Percentiles rank a stretch among this genome's conserved stretches.
Conservation (phyloP, 2,888 invertebrate species). For the Hydroisotoma schaefferi region DNA sequence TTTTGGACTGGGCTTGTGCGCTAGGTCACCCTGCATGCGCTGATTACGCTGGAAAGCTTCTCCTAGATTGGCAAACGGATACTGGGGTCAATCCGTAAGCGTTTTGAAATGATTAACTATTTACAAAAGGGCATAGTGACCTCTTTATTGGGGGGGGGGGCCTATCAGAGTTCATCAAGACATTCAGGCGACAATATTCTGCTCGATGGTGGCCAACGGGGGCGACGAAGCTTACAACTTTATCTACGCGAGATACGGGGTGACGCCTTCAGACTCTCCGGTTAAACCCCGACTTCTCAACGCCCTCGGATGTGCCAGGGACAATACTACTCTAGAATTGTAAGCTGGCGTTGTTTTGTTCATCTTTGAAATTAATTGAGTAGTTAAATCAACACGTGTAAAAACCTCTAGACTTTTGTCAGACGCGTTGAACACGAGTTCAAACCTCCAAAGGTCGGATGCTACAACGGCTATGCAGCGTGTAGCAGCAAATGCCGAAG, state of each 20-base stretch:
- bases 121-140: neutral
- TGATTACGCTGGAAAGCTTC: conserved; percentile 18
- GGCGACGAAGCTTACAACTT: conserved; percentile 20
- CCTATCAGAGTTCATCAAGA: conserved; percentile 17
- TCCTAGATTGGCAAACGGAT: conserved; percentile 15
- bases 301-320: conserved; percentile 27
- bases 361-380: neutral
- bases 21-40: conserved; percentile 14
- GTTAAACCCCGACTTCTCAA: conserved; percentile 9
- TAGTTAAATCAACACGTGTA: neutral
- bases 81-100: conserved; percentile 19
- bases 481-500: neutral
- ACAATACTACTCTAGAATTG: conserved; percentile 10
- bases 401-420: neutral
- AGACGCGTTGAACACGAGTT: neutral
- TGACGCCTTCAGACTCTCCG: neutral
- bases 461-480: neutral
- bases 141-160: neutral
- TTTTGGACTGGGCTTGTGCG: conserved; percentile 34
- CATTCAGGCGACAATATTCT: conserved; percentile 19
- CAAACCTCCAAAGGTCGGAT: neutral
- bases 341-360: neutral
- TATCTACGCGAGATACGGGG: conserved; percentile 17
- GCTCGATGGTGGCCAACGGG: conserved; percentile 27
- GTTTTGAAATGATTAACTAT: neutral